These are phyloP conservation scores for Capitella teleta DNA, from an alignment of 1,140 invertebrate genomes.

Conservation along the genomic window DNA sequence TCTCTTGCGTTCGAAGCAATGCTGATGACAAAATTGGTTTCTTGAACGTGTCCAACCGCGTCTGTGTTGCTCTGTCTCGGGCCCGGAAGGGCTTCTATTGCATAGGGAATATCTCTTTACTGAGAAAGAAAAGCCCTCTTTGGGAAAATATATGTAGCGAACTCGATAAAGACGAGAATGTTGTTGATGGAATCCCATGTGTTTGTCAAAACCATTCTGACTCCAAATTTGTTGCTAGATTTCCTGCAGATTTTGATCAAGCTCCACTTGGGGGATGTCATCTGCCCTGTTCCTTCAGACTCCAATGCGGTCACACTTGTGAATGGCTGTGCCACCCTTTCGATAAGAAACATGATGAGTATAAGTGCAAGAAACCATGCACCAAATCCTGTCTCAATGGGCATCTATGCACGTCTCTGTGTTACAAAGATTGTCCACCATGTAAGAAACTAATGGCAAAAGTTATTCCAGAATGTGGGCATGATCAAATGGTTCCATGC, in stretches of 20 bases:
- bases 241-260: slow-evolving; percentile 23
- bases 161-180: slow-evolving; percentile 6
- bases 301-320: slow-evolving; percentile 23
- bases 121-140: slow-evolving; percentile 30
- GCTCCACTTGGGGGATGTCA: slow-evolving; percentile 24
- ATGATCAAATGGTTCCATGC: slow-evolving; percentile 17
- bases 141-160: slow-evolving; percentile 31
- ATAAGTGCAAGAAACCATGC: slow-evolving; percentile 15
- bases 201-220: slow-evolving; percentile 17
- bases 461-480: slow-evolving; percentile 16
- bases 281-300: slow-evolving; percentile 16
- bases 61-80: slow-evolving; percentile 68
- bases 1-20: slow-evolving; percentile 62
- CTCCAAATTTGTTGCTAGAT: slow-evolving; percentile 13
- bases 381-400: slow-evolving; percentile 17
- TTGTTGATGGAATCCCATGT: slow-evolving; percentile 9
- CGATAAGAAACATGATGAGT: slow-evolving; percentile 10
- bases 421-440: slow-evolving; percentile 20
- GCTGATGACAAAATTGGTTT: slow-evolving; percentile 62
- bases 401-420: slow-evolving; percentile 23
- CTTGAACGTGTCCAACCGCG: slow-evolving; percentile 56
- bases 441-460: slow-evolving; percentile 16
- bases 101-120: slow-evolving; percentile 53
- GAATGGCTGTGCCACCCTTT: slow-evolving; percentile 13
- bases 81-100: slow-evolving; percentile 57